Evolutionary conservation across 2,113 vertebrate genomes (phyloP).

Genomic region (Chrysemys picta): DNA sequence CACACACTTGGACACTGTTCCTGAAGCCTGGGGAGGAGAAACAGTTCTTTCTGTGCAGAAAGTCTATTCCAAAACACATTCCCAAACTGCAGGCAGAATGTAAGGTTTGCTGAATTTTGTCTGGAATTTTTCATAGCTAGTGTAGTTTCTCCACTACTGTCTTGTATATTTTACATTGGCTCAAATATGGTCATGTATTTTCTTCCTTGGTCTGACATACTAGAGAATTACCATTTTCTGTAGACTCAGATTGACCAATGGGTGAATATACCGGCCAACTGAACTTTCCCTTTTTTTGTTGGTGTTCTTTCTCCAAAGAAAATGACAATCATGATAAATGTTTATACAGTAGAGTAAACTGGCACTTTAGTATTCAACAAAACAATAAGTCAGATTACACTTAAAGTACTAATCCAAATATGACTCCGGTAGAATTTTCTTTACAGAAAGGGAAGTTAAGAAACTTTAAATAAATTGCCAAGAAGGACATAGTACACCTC

Average conservation of each 20-base stretch:
- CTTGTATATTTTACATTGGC: neutral
- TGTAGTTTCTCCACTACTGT: neutral
- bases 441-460: neutral
- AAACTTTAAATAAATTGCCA: neutral
- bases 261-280: neutral
- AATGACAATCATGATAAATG: neutral
- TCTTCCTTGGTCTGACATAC: neutral
- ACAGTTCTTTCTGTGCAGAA: rapidly evolving
- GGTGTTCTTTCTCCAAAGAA: neutral
- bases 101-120: neutral
- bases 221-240: neutral
- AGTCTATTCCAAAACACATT: neutral
- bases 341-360: neutral
- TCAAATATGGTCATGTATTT: neutral
- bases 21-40: neutral
- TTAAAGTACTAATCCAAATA: neutral
- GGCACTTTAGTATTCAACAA: neutral
- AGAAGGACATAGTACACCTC: neutral
- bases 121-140: neutral
- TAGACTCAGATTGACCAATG: neutral
- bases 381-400: neutral
- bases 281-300: neutral
- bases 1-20: neutral
- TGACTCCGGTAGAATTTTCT: neutral
- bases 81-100: neutral